These are phyloP conservation scores for Spea multiplicata DNA, from an alignment of 2,113 vertebrate species.

Conservation along the genomic window DNA sequence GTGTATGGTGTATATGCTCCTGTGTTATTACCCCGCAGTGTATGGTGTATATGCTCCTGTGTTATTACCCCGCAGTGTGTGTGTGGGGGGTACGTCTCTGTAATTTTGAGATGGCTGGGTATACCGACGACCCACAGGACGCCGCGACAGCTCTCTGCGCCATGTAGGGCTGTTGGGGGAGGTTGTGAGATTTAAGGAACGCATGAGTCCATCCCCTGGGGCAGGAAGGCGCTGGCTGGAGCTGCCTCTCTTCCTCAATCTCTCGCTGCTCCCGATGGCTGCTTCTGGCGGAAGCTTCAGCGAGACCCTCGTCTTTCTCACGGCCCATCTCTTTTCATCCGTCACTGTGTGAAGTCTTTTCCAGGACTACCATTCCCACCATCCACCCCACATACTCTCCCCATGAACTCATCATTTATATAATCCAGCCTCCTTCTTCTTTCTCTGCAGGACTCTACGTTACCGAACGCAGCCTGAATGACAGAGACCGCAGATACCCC, in stretches of 20 bases:
- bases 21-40: too few relatives aligned
- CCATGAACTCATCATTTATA: neutral
- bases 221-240: slow-evolving; percentile 27
- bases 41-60: too few relatives aligned
- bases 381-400: neutral
- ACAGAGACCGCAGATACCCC: slow-evolving; percentile 1
- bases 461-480: slow-evolving; percentile 38
- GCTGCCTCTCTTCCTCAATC: neutral
- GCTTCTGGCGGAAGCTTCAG: neutral
- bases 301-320: too few relatives aligned
- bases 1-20: too few relatives aligned
- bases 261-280: slow-evolving; percentile 14
- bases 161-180: neutral
- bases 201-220: slow-evolving; percentile 17
- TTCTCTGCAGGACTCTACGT: neutral
- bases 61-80: too few relatives aligned
- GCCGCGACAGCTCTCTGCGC: neutral
- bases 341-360: neutral
- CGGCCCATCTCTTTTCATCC: neutral
- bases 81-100: too few relatives aligned
- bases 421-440: too few relatives aligned
- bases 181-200: slow-evolving; percentile 24
- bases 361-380: neutral
- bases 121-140: slow-evolving; percentile 7
- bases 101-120: neutral